phyloP scores from a whole-genome alignment of 2,888 invertebrate genomes.

The Eristalis pertinax region DNA sequence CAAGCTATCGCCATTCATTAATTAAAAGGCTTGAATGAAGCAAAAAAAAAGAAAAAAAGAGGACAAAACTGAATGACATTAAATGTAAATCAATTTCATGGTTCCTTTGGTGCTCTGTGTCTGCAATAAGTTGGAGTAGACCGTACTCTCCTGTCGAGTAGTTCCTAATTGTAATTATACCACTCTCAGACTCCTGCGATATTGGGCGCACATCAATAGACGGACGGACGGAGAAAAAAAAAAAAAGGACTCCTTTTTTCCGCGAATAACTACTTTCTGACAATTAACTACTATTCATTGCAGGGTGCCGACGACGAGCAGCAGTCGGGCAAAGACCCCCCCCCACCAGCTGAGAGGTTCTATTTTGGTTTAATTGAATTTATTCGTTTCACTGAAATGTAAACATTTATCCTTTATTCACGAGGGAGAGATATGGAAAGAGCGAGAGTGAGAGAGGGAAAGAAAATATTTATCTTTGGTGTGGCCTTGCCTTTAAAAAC shows the following conservation, averaged over 20 bases:
- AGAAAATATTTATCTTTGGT: constrained; percentile 28
- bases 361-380: constrained; percentile 50
- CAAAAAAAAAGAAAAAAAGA: neutral
- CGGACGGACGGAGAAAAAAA: no score
- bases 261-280: constrained; percentile 1
- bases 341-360: neutral
- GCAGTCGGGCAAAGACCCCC: neutral
- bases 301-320: neutral
- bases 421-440: constrained; percentile 3
- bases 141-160: neutral
- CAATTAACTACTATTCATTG: neutral
- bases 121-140: neutral
- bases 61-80: neutral
- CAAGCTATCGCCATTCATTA: neutral
- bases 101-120: neutral
- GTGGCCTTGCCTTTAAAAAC: constrained; percentile 60
- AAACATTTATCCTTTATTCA: constrained; percentile 46
- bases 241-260: neutral
- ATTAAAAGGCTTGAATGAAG: neutral
- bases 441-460: neutral
- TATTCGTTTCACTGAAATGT: constrained; percentile 33
- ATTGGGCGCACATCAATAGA: neutral
- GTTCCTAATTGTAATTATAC: constrained; percentile 30
- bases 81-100: constrained; percentile 15
- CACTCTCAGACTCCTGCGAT: neutral